Evolutionary conservation across 2,113 vertebrate genomes (phyloP), one percentile per base, ranked within the genome.

Genomic region (Tetrax tetrax): DNA sequence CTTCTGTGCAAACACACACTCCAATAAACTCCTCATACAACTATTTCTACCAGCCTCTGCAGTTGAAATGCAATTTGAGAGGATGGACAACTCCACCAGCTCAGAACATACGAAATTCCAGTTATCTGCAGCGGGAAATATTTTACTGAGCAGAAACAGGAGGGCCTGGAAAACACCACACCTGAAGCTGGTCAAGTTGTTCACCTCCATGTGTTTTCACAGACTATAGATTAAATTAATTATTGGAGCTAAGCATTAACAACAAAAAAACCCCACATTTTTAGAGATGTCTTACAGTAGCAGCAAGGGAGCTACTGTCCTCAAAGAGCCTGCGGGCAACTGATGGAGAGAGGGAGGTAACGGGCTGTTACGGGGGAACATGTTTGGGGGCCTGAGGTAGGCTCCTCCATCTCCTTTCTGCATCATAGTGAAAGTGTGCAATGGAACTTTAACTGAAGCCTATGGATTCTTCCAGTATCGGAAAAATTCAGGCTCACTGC

Each of bases 321-420:
- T 41, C 8, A n/a, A 63, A 85, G 45, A 68, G 61, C 43, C 31
- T 35, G 17, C 6, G 38, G 41, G 45, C 53, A 82, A 51, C 22
- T 29, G 48, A 47, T 19, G 53, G 43, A 47, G 17, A 45, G n/a
- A 24, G 56, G 20, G 8, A 5, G 22, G 29, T 13, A 20, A 20
- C 17, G 14, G 5, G n/a, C 25, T 84, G 2, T 65, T 29, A 56
- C 1, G 14, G 33, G 33, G 27, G n/a, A 74, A 60, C 0, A 0
- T 3, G 18, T 20, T 37, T 1, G 1, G 53, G 59, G 37, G 37
- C 23, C 47, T 37, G 25, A 35, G 14, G 16, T 25, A 21, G 82
- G 57, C 20, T 71, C 79, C 61, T 61, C 45, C 38, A 27, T 17
- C 61, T 38, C 24, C 27, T 54, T 45, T 68, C 48, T 38, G 31